phyloP scores from a whole-genome alignment of 2,888 invertebrate species.

The Ypsolopha scabrella region DNA sequence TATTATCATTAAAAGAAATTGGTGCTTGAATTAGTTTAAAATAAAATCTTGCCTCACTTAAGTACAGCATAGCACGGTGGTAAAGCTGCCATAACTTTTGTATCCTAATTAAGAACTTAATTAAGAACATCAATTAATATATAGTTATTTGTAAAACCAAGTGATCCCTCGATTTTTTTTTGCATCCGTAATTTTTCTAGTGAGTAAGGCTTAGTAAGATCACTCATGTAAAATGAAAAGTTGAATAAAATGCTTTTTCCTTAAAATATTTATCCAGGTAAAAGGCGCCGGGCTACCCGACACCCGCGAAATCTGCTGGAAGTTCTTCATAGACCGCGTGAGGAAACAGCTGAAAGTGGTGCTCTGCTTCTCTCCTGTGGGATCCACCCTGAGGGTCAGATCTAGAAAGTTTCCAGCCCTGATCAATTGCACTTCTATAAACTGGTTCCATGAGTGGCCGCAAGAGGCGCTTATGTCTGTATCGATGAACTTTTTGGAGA shows the following conservation, averaged over 20 bases:
- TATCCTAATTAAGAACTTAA: too few species aligned
- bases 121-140: too few species aligned
- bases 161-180: too few species aligned
- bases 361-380: constrained; percentile 97
- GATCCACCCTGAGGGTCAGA: constrained; percentile 86
- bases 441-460: constrained; percentile 99
- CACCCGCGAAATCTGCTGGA: constrained; percentile 96
- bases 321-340: constrained; percentile 96
- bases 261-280: constrained; percentile 46
- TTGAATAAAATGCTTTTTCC: background rate
- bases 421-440: constrained; percentile 94
- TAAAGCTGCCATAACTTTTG: too few species aligned
- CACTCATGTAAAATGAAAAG: too few species aligned
- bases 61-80: too few species aligned
- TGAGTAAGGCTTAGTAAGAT: too few species aligned
- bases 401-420: constrained; percentile 93
- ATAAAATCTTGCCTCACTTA: too few species aligned
- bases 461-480: constrained; percentile 97
- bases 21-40: too few species aligned
- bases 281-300: constrained; percentile 92
- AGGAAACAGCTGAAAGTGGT: constrained; percentile 91
- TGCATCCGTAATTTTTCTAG: too few species aligned
- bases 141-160: too few species aligned
- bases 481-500: constrained; percentile 87
- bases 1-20: too few species aligned